Percentiles rank a stretch among this genome's conserved stretches.
These are phyloP conservation scores for Laupala kohalensis DNA, from an alignment of 1,140 invertebrate genomes.

Conservation along the genomic window DNA sequence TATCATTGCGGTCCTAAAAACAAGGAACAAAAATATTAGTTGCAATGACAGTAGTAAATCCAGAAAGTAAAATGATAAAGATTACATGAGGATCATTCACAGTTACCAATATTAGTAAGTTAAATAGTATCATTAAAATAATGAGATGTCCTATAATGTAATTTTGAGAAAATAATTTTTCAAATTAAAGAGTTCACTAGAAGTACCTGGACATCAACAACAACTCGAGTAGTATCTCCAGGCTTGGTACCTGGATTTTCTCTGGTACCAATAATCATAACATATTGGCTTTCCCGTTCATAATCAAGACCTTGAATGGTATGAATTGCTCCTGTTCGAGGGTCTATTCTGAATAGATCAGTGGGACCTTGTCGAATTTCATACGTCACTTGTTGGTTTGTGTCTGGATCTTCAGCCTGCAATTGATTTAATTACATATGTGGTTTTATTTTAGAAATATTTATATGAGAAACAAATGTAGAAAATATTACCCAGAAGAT, in stretches of 20 bases:
- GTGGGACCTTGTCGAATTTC: constrained; percentile 64
- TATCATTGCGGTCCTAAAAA: constrained; percentile 61
- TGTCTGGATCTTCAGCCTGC: constrained; percentile 65
- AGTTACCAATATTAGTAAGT: too few species aligned
- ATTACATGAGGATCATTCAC: too few species aligned
- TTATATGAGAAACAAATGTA: neutral
- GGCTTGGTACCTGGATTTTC: constrained; percentile 57
- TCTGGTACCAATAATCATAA: constrained; percentile 62
- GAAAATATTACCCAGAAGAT: neutral
- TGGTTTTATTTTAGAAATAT: neutral
- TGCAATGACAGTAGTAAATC: too few species aligned
- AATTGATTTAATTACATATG: constrained; percentile 14
- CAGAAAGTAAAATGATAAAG: too few species aligned
- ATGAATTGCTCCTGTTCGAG: constrained; percentile 60
- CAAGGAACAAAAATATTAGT: too few species aligned
- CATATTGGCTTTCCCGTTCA: constrained; percentile 57
- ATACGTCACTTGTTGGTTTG: constrained; percentile 64
- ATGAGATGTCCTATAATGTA: too few species aligned
- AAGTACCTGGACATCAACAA: constrained; percentile 60
- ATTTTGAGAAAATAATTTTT: too few species aligned
- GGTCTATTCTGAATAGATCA: constrained; percentile 69
- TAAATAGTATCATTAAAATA: too few species aligned
- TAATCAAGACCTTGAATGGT: constrained; percentile 64
- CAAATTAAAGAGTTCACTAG: too few species aligned
- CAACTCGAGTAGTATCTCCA: constrained; percentile 59